Base-by-base conservation (phyloP, 2,113 vertebrate genomes). In the Rissa tridactyla region DNA sequence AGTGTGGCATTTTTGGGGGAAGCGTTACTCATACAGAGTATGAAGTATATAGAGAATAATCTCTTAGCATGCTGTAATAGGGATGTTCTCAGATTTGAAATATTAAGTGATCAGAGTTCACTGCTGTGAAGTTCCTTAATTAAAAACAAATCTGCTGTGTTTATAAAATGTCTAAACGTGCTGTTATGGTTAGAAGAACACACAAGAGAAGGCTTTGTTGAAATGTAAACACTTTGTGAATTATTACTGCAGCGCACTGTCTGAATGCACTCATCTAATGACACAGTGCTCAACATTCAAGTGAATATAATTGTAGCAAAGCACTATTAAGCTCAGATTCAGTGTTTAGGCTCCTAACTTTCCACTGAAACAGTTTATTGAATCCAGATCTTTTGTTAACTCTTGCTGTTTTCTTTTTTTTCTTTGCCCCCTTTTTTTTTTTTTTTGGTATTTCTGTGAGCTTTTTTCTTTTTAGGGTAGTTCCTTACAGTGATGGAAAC, bases 201-300 rank as follows among this genome's bases (percentile, higher is more conserved):
- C 80, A 88, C 46, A 85, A 92, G 94, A 94, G 95, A 94, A 92
- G 69, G 62, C 83, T 97, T 94, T 97, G 94, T 82, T 95, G 86
- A 96, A 97, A 96, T 90, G 81, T 97, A 97, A 97, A 94, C 92
- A 93, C 68, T 92, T 92, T 2, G 52, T 96, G 96, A 97, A 78
- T 97, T 96, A 97, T 96, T 91, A 95, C 95, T 88, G 80, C 88
- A 90, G 85, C 70, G 64, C 0, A 0, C 75, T 95, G 85, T 96
- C 87, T 88, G 88, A 95, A 81, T 69, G 58, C 82, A 61, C 82
- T 96, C 86, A 72, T 94, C 71, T 92, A 88, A 92, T 87, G 89
- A 94, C 93, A 94, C 79, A 86, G 34, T 10, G 55, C 83, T 79
- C 80, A 60, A 88, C 54, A 18, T 91, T 94, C 83, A 92, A 95